Evolutionary conservation across 2,113 vertebrate genomes (phyloP).

Genomic region (Aythya baeri): DNA sequence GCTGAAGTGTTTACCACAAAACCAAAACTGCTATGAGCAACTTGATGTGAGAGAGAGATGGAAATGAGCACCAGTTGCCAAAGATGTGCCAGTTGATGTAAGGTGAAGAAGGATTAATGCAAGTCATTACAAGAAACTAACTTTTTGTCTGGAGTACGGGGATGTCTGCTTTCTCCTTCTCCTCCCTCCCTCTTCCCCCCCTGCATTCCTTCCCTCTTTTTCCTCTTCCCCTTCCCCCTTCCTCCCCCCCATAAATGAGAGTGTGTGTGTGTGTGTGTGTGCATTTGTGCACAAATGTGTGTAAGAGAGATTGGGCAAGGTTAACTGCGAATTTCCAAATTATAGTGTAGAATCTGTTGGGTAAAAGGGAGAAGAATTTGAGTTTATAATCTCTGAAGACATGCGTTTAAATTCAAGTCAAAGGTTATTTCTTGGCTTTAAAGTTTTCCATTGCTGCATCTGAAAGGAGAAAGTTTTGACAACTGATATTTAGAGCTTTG

Average conservation of each 20-base stretch:
- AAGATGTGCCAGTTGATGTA: not conserved
- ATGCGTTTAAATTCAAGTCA: slow-evolving; percentile 32
- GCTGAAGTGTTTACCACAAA: not conserved
- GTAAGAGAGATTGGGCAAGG: not conserved
- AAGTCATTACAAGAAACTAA: not conserved
- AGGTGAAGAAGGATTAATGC: not conserved
- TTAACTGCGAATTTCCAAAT: not conserved
- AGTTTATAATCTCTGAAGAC: not conserved
- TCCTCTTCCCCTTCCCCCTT: not conserved
- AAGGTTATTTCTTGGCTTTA: slow-evolving; percentile 19
- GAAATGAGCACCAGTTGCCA: not conserved
- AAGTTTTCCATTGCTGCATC: not conserved
- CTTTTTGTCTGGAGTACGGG: not conserved
- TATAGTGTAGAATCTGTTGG: not conserved
- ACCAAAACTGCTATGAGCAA: not conserved
- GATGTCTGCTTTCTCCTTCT: not conserved
- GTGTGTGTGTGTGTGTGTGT: not conserved
- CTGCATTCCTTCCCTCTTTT: not conserved
- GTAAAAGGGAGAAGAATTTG: not conserved
- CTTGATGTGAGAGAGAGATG: not conserved
- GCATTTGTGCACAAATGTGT: not conserved
- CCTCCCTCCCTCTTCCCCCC: not conserved
- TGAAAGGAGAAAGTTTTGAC: slow-evolving; percentile 47
- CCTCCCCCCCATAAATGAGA: no score
- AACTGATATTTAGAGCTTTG: slow-evolving; percentile 44